Conservation (phyloP, 2,113 vertebrate genomes). For the Callipepla squamata region DNA sequence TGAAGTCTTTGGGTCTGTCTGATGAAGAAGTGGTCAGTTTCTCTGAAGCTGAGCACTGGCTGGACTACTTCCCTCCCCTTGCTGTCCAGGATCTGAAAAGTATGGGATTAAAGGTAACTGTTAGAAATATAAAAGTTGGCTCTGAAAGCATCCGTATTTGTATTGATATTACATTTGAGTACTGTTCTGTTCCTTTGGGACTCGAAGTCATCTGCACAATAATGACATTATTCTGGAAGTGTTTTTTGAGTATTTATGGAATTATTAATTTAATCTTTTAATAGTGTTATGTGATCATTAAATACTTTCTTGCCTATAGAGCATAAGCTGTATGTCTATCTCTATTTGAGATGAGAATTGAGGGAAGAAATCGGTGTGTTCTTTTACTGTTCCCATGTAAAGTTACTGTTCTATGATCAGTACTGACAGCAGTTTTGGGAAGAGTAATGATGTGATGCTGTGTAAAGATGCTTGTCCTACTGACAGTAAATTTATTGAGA, state of each 20-base stretch:
- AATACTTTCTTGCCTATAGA: not conserved
- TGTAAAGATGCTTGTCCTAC: not conserved
- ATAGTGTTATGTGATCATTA: not conserved
- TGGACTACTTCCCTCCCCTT: slow-evolving; percentile 94
- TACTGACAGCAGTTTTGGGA: not conserved
- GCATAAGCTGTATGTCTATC: not conserved
- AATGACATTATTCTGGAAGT: not conserved
- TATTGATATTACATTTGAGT: fast-evolving
- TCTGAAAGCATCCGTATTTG: fast-evolving
- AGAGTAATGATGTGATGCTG: not conserved
- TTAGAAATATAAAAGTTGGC: fast-evolving
- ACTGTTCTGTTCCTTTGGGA: not conserved
- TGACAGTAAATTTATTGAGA: not conserved
- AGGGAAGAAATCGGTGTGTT: not conserved
- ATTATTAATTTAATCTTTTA: not conserved
- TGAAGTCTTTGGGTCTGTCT: slow-evolving; percentile 91
- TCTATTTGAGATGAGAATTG: not conserved
- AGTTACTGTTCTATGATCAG: not conserved
- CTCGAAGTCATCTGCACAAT: not conserved
- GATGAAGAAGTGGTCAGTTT: slow-evolving; percentile 89
- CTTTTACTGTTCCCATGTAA: not conserved
- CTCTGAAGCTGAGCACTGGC: slow-evolving; percentile 93
- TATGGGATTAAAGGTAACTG: slow-evolving; percentile 93
- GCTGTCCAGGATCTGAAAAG: slow-evolving; percentile 90
- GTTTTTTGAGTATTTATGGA: not conserved